phyloP scores from a whole-genome alignment of 2,888 invertebrate species.

The Scaptodrosophila latifasciaeformis region DNA sequence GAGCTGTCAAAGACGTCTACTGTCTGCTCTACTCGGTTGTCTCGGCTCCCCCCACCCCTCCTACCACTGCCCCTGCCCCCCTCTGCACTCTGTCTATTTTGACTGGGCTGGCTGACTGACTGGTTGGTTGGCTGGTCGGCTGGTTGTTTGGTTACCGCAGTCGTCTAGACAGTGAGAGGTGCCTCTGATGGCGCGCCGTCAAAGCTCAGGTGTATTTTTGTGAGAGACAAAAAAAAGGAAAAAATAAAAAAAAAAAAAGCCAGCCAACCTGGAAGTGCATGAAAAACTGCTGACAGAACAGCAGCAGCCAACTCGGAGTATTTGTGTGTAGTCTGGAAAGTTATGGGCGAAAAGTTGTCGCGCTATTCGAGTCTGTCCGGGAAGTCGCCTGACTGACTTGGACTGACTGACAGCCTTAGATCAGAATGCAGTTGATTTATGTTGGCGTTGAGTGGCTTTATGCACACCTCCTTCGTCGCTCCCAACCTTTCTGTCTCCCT shows the following conservation, averaged over 20 bases:
- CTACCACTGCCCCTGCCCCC: no score
- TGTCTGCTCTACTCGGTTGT: conserved; percentile 52
- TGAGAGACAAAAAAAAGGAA: neutral
- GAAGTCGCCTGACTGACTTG: conserved; percentile 5
- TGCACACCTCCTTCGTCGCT: conserved; percentile 59
- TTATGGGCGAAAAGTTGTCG: conserved; percentile 48
- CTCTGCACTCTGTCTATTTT: no score
- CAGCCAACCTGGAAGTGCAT: conserved; percentile 3
- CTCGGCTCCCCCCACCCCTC: no score
- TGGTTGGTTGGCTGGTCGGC: conserved; percentile 35
- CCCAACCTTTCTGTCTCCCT: no score
- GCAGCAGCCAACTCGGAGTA: no score
- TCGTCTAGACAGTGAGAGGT: conserved; percentile 52
- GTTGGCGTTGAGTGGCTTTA: conserved; percentile 69
- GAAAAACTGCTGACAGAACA: conserved; percentile 19
- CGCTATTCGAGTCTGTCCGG: conserved; percentile 12
- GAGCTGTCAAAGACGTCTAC: conserved; percentile 66
- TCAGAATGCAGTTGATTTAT: conserved; percentile 65
- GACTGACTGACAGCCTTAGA: conserved; percentile 59
- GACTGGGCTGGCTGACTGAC: conserved; percentile 34
- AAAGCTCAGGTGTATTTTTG: conserved; percentile 53
- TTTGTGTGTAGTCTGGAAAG: conserved; percentile 53
- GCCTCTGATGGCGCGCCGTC: conserved; percentile 12
- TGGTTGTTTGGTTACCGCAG: conserved; percentile 49
- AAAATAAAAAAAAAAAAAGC: no score